Evolutionary conservation across 1,140 invertebrate genomes (phyloP).

Genomic region (Calephelis nemesis): DNA sequence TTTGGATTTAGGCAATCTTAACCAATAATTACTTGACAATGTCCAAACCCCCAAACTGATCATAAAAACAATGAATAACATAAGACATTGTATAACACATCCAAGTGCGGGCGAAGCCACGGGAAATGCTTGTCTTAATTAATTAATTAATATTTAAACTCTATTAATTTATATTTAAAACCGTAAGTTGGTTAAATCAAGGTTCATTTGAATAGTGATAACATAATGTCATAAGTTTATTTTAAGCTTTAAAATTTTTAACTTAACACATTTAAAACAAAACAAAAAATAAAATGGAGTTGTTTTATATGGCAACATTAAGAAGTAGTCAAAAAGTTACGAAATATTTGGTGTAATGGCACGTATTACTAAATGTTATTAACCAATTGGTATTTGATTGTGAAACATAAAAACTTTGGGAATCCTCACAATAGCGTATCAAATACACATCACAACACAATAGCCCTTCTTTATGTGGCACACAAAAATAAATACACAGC

Average conservation of each 20-base stretch:
- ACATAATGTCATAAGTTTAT: too few relatives aligned
- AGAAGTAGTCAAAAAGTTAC: not conserved
- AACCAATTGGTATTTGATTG: constrained; percentile 8
- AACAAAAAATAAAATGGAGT: not conserved
- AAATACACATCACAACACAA: constrained; percentile 32
- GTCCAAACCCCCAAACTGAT: too few relatives aligned
- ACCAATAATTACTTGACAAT: too few relatives aligned
- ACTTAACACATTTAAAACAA: not conserved
- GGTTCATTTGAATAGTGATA: too few relatives aligned
- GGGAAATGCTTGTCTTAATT: too few relatives aligned
- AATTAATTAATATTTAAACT: too few relatives aligned
- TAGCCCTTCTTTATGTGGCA: constrained; percentile 37
- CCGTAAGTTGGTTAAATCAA: too few relatives aligned
- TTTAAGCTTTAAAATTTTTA: not conserved
- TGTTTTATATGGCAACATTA: not conserved
- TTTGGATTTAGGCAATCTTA: too few relatives aligned
- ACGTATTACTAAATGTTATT: constrained; percentile 19
- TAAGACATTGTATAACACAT: too few relatives aligned
- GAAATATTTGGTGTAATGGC: constrained; percentile 9
- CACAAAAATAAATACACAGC: constrained; percentile 33
- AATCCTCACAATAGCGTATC: constrained; percentile 13
- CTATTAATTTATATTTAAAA: too few relatives aligned
- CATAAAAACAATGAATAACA: too few relatives aligned
- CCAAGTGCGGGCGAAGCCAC: too few relatives aligned
- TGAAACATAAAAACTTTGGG: constrained; percentile 10